Percentiles rank a stretch among this genome's conserved stretches.
These are phyloP conservation scores for Eulemur mongoz DNA, from an alignment of 2,797 vertebrate species.

Conservation along the genomic window DNA sequence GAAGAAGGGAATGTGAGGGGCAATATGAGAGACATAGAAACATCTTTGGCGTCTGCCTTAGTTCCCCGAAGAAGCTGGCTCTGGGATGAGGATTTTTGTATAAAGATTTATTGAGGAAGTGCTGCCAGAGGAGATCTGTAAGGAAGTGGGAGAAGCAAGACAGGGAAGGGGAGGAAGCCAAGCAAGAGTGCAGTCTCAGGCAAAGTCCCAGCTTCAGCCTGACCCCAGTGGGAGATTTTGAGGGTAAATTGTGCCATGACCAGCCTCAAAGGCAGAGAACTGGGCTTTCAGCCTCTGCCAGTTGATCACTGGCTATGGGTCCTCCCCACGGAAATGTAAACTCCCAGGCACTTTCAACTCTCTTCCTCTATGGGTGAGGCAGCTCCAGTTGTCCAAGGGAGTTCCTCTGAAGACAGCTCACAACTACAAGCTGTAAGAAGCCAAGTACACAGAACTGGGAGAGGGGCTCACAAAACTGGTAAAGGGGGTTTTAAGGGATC, in stretches of 20 bases:
- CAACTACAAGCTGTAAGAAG: neutral
- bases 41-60: neutral
- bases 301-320: no score
- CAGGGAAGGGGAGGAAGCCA: neutral
- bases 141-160: neutral
- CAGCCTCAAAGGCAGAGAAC: neutral
- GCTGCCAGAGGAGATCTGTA: neutral
- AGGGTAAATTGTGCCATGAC: neutral
- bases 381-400: neutral
- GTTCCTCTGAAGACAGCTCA: neutral
- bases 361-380: neutral
- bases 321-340: neutral
- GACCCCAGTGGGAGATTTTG: neutral
- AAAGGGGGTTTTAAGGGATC: no score
- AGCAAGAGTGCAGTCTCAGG: rapidly evolving
- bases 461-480: neutral
- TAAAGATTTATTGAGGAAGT: neutral
- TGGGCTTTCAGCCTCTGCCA: neutral
- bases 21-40: neutral
- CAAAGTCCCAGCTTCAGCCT: neutral
- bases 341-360: neutral
- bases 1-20: neutral
- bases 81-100: neutral
- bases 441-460: neutral
- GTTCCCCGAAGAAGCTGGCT: neutral